Conservation (phyloP, 2,113 vertebrate genomes). For the Oxyura jamaicensis region DNA sequence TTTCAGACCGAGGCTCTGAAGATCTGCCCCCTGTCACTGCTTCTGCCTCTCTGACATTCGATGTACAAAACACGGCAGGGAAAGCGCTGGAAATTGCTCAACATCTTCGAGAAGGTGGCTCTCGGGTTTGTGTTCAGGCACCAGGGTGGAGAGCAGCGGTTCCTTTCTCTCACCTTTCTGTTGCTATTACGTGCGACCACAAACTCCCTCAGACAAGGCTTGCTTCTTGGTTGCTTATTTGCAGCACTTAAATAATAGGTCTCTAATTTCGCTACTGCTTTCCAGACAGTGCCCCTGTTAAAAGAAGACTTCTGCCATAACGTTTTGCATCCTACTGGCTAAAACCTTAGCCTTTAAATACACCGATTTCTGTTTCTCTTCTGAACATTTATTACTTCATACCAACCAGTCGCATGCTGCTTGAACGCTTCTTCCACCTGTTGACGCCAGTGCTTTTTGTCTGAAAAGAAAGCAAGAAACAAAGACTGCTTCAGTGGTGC, state of each 20-base stretch:
- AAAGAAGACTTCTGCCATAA: neutral
- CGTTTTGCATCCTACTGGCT: neutral
- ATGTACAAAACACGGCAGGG: neutral
- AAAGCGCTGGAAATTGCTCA: neutral
- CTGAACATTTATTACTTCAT: constrained; percentile 58
- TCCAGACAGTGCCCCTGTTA: neutral
- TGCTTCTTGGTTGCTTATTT: neutral
- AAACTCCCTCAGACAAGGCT: neutral
- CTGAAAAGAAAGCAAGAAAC: constrained; percentile 72
- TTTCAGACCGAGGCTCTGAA: neutral
- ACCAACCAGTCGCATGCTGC: constrained; percentile 99
- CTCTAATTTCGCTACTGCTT: neutral
- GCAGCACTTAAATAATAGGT: neutral
- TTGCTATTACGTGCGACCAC: neutral
- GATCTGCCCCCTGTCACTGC: neutral
- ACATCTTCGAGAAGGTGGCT: neutral
- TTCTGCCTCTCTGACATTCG: neutral
- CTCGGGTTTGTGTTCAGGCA: neutral
- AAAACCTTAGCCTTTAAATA: neutral
- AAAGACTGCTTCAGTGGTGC: constrained; percentile 47
- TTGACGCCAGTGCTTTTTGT: constrained; percentile 94
- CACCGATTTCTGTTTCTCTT: neutral
- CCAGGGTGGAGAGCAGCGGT: neutral
- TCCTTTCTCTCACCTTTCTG: neutral
- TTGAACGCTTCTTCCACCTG: constrained; percentile 95